These are phyloP conservation scores for Bubo bubo DNA, from an alignment of 2,113 vertebrate species.

Conservation along the genomic window DNA sequence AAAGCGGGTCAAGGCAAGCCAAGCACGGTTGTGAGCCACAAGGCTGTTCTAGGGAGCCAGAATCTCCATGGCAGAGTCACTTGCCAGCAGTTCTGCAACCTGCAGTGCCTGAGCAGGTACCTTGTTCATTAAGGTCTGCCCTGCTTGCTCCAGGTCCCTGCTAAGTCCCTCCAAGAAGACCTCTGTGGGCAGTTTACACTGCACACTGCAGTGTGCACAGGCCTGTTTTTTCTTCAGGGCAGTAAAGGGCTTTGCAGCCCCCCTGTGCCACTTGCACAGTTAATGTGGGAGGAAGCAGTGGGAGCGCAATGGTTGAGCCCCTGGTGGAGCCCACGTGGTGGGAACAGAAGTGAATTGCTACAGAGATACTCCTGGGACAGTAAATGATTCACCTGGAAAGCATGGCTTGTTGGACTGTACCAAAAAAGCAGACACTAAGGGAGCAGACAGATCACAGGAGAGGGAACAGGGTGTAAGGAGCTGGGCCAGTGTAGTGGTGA, in stretches of 20 bases:
- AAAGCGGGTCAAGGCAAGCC: background rate
- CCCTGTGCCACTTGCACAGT: background rate
- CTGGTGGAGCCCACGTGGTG: background rate
- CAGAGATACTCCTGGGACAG: background rate
- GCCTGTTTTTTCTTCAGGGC: background rate
- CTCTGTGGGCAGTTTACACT: background rate
- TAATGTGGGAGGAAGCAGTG: background rate
- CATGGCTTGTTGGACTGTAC: background rate
- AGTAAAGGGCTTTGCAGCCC: background rate
- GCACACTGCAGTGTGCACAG: too few species aligned
- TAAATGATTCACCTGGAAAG: background rate
- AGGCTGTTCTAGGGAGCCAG: background rate
- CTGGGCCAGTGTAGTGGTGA: background rate
- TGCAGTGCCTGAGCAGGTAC: background rate
- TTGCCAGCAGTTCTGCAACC: background rate
- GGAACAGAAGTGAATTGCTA: background rate
- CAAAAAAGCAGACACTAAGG: background rate
- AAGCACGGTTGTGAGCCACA: background rate
- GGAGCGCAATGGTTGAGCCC: accelerated
- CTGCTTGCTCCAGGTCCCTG: background rate
- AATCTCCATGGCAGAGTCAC: background rate
- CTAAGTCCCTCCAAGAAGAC: background rate
- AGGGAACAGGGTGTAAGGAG: background rate
- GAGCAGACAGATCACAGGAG: background rate
- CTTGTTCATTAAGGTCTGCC: background rate